Evolutionary conservation across 2,888 invertebrate species (phyloP), one percentile per base, ranked within the genome.

Genomic region (Ethmia dodecea): DNA sequence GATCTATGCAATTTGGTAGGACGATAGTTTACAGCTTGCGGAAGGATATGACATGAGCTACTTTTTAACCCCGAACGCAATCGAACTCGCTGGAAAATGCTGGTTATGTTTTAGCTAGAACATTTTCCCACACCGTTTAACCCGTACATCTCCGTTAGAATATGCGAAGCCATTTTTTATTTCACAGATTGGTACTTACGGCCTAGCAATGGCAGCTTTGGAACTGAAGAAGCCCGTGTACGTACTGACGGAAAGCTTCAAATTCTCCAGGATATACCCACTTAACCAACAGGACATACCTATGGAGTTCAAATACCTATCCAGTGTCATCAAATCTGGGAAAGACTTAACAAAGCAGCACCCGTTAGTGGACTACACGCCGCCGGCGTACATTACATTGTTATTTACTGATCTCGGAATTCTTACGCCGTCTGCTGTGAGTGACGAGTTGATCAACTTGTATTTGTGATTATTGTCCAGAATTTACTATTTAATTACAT

Each of bases 321-420:
- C 77, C 0, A 88, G 93, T 88, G 87, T 86, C 43, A 52, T 80
- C 4, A 70, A 73, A 33, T 70, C 68, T 2, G 62, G 65, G 5
- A 59, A 57, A 32, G 71, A 83, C 31, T 59, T 90, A n/a, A 63
- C 72, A 0, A 90, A 91, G 47, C 88, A 92, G 44, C 94, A 97
- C 70, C 97, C 98, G 0, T 70, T 95, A 34, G 97, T 99, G 0
- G 99, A 99, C 79, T 99, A 99, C 69, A 99, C 99, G 0, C 97
- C 98, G 0, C 99, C 99, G 0, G 90, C 92, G 1, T 97, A 94
- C 55, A 95, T 99, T 14, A 95, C 94, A 0, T 86, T 99, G 15
- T 84, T 99, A 14, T 96, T 99, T 65, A 99, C 98, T 0, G 99
- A 99, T 78, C 86, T 99, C 42, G 99, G 99, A 1, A 95, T 98